These are phyloP conservation scores for Gallirallus australis DNA, from an alignment of 2,797 vertebrate species.

Conservation along the genomic window DNA sequence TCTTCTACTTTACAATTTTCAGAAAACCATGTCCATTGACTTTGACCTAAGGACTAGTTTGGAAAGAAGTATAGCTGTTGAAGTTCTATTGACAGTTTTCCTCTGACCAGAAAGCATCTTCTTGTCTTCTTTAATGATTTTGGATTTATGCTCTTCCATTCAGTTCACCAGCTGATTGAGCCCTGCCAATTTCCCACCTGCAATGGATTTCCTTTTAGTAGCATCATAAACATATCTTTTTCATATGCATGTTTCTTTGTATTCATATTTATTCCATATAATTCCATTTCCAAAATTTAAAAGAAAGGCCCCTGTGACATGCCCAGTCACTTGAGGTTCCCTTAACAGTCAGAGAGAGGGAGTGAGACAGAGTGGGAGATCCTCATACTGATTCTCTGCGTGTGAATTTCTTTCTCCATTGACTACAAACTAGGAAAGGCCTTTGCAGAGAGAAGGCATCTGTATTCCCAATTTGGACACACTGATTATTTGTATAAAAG, in stretches of 20 bases:
- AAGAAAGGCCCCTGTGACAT: background rate
- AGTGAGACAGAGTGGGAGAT: background rate
- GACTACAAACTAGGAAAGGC: background rate
- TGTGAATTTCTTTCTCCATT: background rate
- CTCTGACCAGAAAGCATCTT: background rate
- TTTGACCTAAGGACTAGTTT: background rate
- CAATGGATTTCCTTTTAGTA: background rate
- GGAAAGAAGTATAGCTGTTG: background rate
- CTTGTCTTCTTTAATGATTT: background rate
- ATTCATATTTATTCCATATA: background rate
- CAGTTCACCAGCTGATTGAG: background rate
- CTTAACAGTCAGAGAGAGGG: background rate
- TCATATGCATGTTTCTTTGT: background rate
- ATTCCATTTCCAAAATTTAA: background rate
- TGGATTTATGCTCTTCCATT: background rate
- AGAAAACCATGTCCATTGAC: background rate
- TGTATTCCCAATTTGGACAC: background rate
- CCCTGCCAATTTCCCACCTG: background rate
- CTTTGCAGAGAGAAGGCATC: background rate
- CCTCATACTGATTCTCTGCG: background rate
- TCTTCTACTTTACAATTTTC: background rate
- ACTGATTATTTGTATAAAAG: background rate
- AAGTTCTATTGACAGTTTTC: background rate
- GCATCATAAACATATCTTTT: background rate
- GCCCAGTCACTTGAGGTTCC: background rate